A percentile compares a stretch with the other conserved stretches of the same genome.
phyloP scores from a whole-genome alignment of 2,113 vertebrate genomes.

The Onychostruthus taczanowskii region DNA sequence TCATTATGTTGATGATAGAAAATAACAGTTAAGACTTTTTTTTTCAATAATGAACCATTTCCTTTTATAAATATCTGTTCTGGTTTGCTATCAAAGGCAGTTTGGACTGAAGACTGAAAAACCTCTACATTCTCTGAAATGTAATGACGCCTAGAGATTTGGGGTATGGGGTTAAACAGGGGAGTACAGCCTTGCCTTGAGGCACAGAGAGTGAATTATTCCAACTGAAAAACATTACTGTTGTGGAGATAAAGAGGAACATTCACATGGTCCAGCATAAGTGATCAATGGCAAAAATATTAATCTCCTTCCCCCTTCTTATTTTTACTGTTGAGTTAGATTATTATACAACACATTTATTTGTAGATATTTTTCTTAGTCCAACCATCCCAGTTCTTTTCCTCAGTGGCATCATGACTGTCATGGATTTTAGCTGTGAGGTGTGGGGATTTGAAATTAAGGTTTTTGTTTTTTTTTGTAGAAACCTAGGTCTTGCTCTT shows the following conservation, averaged over 20 bases:
- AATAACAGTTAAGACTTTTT: slow-evolving; percentile 17
- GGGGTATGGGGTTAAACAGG: neutral
- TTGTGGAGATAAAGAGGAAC: neutral
- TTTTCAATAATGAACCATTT: neutral
- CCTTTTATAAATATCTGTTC: slow-evolving; percentile 26
- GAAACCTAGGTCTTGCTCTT: neutral
- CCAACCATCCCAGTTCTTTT: neutral
- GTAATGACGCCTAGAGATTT: neutral
- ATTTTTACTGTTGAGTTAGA: neutral
- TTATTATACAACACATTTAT: neutral
- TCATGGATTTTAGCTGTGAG: neutral
- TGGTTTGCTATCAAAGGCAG: slow-evolving; percentile 20
- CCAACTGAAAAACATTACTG: neutral
- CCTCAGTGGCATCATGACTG: neutral
- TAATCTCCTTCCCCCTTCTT: neutral
- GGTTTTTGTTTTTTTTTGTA: neutral
- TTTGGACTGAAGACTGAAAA: neutral
- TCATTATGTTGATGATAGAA: slow-evolving; percentile 41
- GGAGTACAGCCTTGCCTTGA: neutral
- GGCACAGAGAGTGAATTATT: neutral
- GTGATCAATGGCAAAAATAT: neutral
- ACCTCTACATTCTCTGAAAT: neutral
- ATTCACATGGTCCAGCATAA: neutral
- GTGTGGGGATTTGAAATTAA: neutral
- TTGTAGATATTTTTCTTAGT: neutral